phyloP scores from a whole-genome alignment of 1,140 invertebrate species.

The Cecropterus lyciades region DNA sequence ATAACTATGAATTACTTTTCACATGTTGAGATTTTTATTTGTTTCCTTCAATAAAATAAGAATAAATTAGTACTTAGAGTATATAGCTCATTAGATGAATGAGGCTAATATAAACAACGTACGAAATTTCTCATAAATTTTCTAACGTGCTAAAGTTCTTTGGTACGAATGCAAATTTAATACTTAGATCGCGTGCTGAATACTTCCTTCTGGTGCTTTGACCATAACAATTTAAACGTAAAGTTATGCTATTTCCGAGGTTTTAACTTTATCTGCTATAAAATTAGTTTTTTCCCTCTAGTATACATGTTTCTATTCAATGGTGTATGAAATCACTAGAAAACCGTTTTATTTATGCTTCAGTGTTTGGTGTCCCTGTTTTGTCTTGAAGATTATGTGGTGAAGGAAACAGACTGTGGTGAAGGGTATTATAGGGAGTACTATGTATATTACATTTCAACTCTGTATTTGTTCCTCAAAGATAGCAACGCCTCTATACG shows the following conservation, averaged over 20 bases:
- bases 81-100: too few relatives aligned
- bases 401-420: too few relatives aligned
- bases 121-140: slow-evolving; percentile 19
- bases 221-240: background rate
- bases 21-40: background rate
- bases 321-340: too few relatives aligned
- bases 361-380: too few relatives aligned
- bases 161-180: slow-evolving; percentile 6
- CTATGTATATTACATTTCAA: too few relatives aligned
- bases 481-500: too few relatives aligned
- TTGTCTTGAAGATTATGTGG: too few relatives aligned
- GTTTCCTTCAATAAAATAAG: background rate
- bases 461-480: too few relatives aligned
- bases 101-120: slow-evolving; percentile 1
- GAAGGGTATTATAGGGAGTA: too few relatives aligned
- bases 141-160: slow-evolving; percentile 9
- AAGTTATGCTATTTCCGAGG: slow-evolving; percentile 1
- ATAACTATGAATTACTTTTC: too few relatives aligned
- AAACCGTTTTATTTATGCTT: too few relatives aligned
- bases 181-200: slow-evolving; percentile 1
- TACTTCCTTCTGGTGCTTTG: slow-evolving; percentile 9
- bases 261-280: background rate
- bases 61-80: too few relatives aligned
- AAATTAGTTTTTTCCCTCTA: background rate
- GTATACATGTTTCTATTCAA: background rate